A percentile compares a stretch with the other conserved stretches of the same genome.
These are phyloP conservation scores for Heptranchias perlo DNA, from an alignment of 2,113 vertebrate genomes.

Conservation along the genomic window DNA sequence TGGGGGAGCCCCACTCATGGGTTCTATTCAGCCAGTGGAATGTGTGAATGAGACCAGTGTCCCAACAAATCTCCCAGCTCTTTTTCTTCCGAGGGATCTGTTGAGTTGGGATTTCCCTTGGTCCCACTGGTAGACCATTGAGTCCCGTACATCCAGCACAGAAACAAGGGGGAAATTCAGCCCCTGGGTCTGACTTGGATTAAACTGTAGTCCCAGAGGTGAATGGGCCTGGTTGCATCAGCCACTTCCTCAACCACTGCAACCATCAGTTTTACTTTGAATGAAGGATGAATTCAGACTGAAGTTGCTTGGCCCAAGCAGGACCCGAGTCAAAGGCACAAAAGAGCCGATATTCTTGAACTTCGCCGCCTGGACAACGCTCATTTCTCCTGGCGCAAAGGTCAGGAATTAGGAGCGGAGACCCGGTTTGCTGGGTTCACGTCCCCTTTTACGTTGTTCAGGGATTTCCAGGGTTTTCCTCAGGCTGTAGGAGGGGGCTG, in stretches of 20 bases:
- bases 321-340: no score
- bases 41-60: neutral
- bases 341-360: no score
- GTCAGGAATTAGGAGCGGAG: neutral
- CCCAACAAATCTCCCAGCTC: neutral
- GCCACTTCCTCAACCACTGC: neutral
- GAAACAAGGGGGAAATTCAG: neutral
- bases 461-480: neutral
- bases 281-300: neutral
- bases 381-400: neutral
- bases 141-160: neutral
- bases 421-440: neutral
- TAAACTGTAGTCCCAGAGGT: neutral
- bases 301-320: neutral
- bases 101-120: neutral
- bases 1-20: neutral
- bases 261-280: neutral
- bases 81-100: neutral
- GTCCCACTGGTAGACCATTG: neutral
- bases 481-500: neutral
- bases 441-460: neutral
- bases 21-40: neutral
- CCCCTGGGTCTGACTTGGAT: neutral
- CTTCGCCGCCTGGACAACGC: neutral
- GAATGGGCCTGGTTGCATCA: neutral